Conservation (phyloP, 2,888 invertebrate species). For the Papilio elwesi region DNA sequence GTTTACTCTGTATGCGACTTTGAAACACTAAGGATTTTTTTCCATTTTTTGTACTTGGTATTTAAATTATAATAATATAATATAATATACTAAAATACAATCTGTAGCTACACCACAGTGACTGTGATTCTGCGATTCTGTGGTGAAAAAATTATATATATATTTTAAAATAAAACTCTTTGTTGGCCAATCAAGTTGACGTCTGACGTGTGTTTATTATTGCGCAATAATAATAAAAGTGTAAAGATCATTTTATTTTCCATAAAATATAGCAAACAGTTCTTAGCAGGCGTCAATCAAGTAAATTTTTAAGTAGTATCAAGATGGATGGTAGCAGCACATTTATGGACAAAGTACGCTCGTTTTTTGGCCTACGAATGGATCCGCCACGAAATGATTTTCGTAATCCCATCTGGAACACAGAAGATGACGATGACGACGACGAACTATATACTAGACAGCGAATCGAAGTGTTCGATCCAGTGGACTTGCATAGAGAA, state of each 20-base stretch:
- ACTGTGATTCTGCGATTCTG: not conserved
- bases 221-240: conserved; percentile 38
- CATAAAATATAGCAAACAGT: conserved; percentile 36
- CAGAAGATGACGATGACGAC: conserved; percentile 73
- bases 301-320: conserved; percentile 38
- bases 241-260: conserved; percentile 29
- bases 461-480: conserved; percentile 55
- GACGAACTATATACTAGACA: conserved; percentile 73
- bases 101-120: no score
- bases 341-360: conserved; percentile 68
- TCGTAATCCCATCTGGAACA: conserved; percentile 78
- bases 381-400: conserved; percentile 74
- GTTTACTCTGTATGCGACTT: no score
- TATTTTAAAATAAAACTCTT: conserved; percentile 44
- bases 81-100: no score
- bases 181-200: conserved; percentile 22
- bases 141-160: conserved; percentile 16
- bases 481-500: conserved; percentile 63
- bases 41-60: no score
- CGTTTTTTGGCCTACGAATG: conserved; percentile 66
- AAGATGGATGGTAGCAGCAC: conserved; percentile 50
- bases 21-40: no score
- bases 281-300: conserved; percentile 28
- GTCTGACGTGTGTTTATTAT: conserved; percentile 29
- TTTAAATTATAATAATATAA: no score